Evolutionary conservation across 2,888 invertebrate genomes (phyloP), one percentile per base, ranked within the genome.

Genomic region (Scaptomyza parva): DNA sequence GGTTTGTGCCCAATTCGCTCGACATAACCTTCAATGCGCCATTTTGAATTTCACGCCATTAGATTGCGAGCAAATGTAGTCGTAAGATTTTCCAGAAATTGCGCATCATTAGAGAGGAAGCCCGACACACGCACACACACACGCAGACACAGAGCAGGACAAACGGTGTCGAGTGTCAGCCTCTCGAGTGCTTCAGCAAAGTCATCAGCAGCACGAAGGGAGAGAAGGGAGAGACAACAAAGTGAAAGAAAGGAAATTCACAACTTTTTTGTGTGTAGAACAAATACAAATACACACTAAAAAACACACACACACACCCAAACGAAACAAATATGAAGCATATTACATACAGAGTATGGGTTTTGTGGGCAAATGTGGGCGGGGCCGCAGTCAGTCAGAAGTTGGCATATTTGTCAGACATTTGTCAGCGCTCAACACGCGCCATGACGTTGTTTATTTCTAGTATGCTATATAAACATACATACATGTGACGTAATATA

Each of bases 41-140:
- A 82, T 82, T 85, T 85, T 83, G 80, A 78, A 80, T 80, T 86
- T 82, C 76, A 83, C 83, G 76, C 86, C 82, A 82, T 82, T 83
- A 73, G 57, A 54, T 9, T 69, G 72, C 59, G 55, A 41, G 60
- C 26, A 61, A 57, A 69, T 61, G 64, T 68, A 52, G 59, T 48
- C 44, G 60, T 70, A 79, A 69, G 78, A 80, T 76, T 83, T 82
- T 37, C 37, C 83, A 86, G 86, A 82, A 82, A 82, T 82, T 61
- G 80, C 70, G 80, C 83, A 80, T 83, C 82, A 83, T 86, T 82
- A 72, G 70, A 63, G 28, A 47, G 14, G 7, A 14, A 14, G n/a
- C 11, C 3, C 11, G 24, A 30, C 12, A 30, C 12, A 5, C 12
- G n/a, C 0, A 33, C 5, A 33, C 2, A 14, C 6, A 14, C 6